These are phyloP conservation scores for Oceanites oceanicus DNA, from an alignment of 2,113 vertebrate genomes.

Conservation along the genomic window DNA sequence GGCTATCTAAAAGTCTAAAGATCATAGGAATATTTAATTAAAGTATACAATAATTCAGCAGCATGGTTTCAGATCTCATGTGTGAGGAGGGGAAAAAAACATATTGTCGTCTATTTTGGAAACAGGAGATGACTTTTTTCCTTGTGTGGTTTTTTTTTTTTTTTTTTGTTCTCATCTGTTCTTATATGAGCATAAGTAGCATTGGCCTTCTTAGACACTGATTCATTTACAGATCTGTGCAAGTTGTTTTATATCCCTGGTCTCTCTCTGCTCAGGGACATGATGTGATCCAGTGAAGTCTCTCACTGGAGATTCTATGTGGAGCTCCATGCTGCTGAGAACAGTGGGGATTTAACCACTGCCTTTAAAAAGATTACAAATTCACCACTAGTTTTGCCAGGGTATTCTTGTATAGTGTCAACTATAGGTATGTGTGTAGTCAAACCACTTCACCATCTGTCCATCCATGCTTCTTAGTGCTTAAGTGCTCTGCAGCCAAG, in stretches of 20 bases:
- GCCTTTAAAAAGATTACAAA: not conserved
- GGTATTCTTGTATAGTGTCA: not conserved
- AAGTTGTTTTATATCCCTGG: not conserved
- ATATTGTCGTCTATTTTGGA: not conserved
- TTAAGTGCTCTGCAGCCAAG: not conserved
- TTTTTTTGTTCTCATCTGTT: not conserved
- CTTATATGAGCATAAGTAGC: not conserved
- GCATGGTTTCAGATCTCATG: not conserved
- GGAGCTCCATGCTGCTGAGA: not conserved
- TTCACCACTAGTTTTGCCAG: not conserved
- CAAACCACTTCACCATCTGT: not conserved
- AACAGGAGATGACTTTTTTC: not conserved
- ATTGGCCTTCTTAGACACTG: not conserved
- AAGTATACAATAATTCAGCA: too few relatives aligned
- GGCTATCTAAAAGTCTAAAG: too few relatives aligned
- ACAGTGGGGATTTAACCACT: not conserved
- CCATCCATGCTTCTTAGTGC: not conserved
- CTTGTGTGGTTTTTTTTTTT: not conserved
- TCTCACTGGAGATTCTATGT: not conserved
- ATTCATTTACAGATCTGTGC: not conserved
- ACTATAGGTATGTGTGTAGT: rapidly evolving
- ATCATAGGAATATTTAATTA: too few relatives aligned
- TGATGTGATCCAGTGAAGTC: not conserved
- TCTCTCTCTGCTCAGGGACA: not conserved
- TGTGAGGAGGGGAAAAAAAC: not conserved